Conservation (phyloP, 2,113 vertebrate genomes). For the Chaenocephalus aceratus region DNA sequence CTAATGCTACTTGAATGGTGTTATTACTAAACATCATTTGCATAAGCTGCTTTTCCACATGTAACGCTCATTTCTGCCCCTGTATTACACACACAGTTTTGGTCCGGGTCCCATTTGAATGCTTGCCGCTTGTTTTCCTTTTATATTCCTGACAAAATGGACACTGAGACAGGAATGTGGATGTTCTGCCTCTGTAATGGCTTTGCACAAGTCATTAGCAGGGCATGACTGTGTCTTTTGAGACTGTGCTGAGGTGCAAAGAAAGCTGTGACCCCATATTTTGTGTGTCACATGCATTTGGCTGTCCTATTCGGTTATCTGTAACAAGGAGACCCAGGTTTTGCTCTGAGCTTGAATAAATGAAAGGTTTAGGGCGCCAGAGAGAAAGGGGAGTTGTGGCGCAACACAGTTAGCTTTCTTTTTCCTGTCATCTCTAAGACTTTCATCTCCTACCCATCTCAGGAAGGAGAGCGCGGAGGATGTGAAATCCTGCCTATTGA, state of each 20-base stretch:
- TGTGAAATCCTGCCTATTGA: constrained; percentile 65
- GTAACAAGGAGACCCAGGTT: constrained; percentile 24
- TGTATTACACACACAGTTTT: constrained; percentile 44
- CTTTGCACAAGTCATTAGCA: constrained; percentile 37
- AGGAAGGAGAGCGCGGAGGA: constrained; percentile 54
- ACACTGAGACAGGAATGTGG: constrained; percentile 26
- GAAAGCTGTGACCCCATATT: constrained; percentile 54
- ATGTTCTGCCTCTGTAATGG: constrained; percentile 31
- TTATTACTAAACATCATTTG: constrained; percentile 75
- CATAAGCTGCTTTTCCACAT: constrained; percentile 76
- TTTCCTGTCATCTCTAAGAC: constrained; percentile 52
- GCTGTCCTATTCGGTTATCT: constrained; percentile 31
- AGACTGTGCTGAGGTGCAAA: constrained; percentile 35
- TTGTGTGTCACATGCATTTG: constrained; percentile 45
- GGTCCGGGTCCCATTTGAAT: constrained; percentile 48
- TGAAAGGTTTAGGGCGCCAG: constrained; percentile 49
- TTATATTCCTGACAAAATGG: constrained; percentile 49
- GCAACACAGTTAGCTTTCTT: constrained; percentile 52
- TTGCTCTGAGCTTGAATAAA: constrained; percentile 58
- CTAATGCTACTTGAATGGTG: constrained; percentile 66
- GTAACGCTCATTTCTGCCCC: constrained; percentile 56
- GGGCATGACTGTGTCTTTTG: constrained; percentile 33
- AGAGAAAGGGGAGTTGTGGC: constrained; percentile 34
- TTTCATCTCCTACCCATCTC: constrained; percentile 65
- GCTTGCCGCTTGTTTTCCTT: not conserved